phyloP scores from a whole-genome alignment of 2,888 invertebrate genomes.

The Agonopterix alstromeriana region DNA sequence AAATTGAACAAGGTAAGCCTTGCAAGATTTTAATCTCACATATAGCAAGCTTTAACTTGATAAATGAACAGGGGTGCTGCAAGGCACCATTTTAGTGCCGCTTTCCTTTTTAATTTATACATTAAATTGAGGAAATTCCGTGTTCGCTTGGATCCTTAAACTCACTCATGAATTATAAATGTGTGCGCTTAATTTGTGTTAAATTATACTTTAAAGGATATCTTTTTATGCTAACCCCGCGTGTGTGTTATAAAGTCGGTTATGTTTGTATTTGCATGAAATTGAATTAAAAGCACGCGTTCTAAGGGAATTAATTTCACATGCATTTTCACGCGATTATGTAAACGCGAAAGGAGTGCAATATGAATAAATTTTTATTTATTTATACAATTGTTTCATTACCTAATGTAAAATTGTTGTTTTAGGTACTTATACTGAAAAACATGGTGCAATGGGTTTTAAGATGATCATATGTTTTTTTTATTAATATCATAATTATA shows the following conservation, averaged over 20 bases:
- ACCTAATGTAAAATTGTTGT: no score
- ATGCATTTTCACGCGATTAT: conserved; percentile 11
- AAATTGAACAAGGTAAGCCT: not conserved
- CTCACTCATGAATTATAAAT: conserved; percentile 50
- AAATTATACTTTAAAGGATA: conserved; percentile 51
- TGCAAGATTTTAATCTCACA: conserved; percentile 4
- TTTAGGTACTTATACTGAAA: no score
- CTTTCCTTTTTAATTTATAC: conserved; percentile 28
- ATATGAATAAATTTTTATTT: not conserved
- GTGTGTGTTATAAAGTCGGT: conserved; percentile 13
- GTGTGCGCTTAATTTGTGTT: conserved; percentile 49
- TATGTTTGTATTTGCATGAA: conserved; percentile 44
- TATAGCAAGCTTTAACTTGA: not conserved
- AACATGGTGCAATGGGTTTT: no score
- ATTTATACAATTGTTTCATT: not conserved
- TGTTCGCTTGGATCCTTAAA: conserved; percentile 25
- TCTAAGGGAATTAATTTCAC: conserved; percentile 8
- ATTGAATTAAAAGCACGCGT: conserved; percentile 32
- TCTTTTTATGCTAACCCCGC: conserved; percentile 29
- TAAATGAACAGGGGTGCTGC: conserved; percentile 13
- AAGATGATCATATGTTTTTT: no score
- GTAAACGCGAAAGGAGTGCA: no score
- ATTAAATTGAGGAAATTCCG: conserved; percentile 31
- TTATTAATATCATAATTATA: no score
- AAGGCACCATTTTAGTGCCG: conserved; percentile 17